Conservation (phyloP, 2,888 invertebrate genomes). For the Phytoseiulus persimilis region DNA sequence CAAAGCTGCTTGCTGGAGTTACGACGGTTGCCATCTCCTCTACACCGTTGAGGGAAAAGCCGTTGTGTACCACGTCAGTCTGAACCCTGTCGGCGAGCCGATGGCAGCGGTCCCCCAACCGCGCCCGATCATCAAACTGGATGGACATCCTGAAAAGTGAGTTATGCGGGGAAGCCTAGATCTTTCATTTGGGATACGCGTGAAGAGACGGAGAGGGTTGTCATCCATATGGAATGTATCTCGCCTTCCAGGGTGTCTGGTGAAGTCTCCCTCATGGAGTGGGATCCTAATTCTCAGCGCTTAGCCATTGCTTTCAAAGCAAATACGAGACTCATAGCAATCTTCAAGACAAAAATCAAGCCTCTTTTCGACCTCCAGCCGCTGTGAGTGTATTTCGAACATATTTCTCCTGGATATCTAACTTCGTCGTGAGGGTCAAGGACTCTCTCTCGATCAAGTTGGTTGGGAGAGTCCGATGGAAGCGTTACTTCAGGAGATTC, state of each 20-base stretch:
- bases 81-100: conserved; percentile 28
- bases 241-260: not conserved
- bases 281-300: conserved; percentile 15
- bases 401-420: not conserved
- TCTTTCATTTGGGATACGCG: not conserved
- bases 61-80: conserved; percentile 13
- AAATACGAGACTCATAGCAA: not conserved
- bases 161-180: not conserved
- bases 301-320: conserved; percentile 23
- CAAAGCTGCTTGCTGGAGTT: conserved; percentile 17
- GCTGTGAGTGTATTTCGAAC: not conserved
- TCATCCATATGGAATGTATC: no score
- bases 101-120: conserved; percentile 14
- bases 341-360: conserved; percentile 20
- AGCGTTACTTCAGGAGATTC: no score
- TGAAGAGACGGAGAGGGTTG: no score
- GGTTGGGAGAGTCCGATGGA: no score
- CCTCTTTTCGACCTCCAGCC: conserved; percentile 21
- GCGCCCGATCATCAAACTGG: conserved; percentile 11
- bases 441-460: no score
- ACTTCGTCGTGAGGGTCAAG: no score
- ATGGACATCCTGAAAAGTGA: conserved; percentile 17
- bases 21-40: conserved; percentile 26
- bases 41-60: conserved; percentile 18
- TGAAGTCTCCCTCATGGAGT: conserved; percentile 22